Conservation (phyloP, 2,113 vertebrate species). For the Candoia aspera region DNA sequence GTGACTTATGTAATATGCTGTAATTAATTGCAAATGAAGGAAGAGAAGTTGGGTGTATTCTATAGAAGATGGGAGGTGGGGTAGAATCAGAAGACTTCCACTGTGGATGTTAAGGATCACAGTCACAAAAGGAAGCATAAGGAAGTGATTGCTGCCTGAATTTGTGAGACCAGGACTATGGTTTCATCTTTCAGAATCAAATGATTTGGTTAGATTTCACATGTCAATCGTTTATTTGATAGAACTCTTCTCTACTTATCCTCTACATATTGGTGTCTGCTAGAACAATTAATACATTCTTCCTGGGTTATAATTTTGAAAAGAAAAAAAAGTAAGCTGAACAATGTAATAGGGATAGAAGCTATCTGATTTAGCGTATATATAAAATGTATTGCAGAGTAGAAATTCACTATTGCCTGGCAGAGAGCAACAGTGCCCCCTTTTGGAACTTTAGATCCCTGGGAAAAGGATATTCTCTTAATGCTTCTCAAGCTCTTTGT, state of each 20-base stretch:
- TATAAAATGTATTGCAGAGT: constrained; percentile 31
- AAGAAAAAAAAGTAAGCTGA: neutral
- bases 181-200: neutral
- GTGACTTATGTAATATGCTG: neutral
- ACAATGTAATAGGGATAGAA: neutral
- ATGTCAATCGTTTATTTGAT: neutral
- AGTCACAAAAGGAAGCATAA: neutral
- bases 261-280: neutral
- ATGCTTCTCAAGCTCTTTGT: constrained; percentile 67
- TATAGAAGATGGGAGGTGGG: neutral
- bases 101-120: neutral
- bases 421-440: constrained; percentile 85
- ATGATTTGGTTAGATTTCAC: neutral
- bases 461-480: constrained; percentile 64
- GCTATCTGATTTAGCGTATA: neutral
- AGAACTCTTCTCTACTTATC: neutral
- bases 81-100: neutral
- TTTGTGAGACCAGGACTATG: neutral
- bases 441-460: constrained; percentile 75
- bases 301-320: neutral
- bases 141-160: neutral
- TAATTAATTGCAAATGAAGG: neutral
- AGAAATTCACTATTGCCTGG: constrained; percentile 48
- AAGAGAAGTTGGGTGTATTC: neutral
- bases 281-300: neutral